A percentile compares a stretch with the other conserved stretches of the same genome.
phyloP scores from a whole-genome alignment of 2,797 vertebrate species.

The Tenualosa ilisha region DNA sequence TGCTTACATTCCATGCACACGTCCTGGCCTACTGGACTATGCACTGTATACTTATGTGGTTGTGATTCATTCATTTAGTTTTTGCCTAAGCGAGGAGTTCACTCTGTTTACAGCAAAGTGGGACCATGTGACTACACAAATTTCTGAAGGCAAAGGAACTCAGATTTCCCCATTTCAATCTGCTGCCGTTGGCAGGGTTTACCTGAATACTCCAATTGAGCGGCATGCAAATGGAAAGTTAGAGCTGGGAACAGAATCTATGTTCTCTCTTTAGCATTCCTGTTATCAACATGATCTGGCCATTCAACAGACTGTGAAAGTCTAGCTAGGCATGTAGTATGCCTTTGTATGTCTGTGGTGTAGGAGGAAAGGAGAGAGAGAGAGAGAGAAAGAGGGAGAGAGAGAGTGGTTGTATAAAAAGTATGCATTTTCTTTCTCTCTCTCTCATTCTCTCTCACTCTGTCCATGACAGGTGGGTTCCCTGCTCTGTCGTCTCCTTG shows the following conservation, averaged over 20 bases:
- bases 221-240: conserved; percentile 12
- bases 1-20: conserved; percentile 36
- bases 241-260: neutral
- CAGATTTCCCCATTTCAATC: neutral
- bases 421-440: neutral
- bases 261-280: conserved; percentile 11
- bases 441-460: neutral
- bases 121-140: conserved; percentile 1
- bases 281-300: conserved; percentile 21
- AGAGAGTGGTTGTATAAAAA: conserved; percentile 7
- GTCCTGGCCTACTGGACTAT: neutral
- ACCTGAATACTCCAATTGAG: conserved; percentile 9
- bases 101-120: neutral
- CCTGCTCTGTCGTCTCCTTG: conserved; percentile 41
- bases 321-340: conserved; percentile 13
- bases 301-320: conserved; percentile 20
- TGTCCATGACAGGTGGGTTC: conserved; percentile 53
- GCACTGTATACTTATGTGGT: conserved; percentile 20
- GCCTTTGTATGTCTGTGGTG: neutral
- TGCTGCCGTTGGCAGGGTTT: neutral
- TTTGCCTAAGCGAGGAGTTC: neutral
- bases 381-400: conserved; percentile 11
- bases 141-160: neutral
- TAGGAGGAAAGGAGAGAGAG: neutral
- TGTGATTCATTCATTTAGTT: conserved; percentile 18